Percentiles rank a stretch among this genome's conserved stretches.
These are phyloP conservation scores for Galagoides demidoff DNA, from an alignment of 2,797 vertebrate genomes.

Conservation along the genomic window DNA sequence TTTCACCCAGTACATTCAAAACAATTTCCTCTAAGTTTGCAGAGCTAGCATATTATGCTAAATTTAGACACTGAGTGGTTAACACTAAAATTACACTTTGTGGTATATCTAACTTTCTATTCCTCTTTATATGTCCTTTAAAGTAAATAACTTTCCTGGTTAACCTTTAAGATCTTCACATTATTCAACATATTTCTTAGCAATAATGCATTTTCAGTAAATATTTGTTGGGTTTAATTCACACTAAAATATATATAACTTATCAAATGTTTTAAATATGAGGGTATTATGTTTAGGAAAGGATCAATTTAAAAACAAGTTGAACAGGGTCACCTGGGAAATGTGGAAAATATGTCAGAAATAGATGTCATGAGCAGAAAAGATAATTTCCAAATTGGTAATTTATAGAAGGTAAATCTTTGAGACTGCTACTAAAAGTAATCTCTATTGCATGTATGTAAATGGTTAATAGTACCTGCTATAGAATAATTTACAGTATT, in stretches of 20 bases:
- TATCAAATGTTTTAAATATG: slow-evolving; percentile 13
- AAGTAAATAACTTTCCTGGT: background rate
- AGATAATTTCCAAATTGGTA: background rate
- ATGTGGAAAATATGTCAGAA: background rate
- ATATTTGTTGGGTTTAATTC: background rate
- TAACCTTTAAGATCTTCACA: background rate
- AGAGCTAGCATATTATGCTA: background rate
- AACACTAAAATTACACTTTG: background rate
- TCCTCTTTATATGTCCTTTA: background rate
- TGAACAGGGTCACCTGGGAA: background rate
- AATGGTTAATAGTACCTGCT: background rate
- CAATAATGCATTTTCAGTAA: background rate
- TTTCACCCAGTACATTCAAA: background rate
- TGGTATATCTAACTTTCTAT: background rate
- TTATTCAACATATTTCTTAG: background rate
- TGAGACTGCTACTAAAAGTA: background rate
- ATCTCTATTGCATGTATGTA: background rate
- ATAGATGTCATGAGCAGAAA: background rate
- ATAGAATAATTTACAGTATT: background rate
- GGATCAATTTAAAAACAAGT: background rate
- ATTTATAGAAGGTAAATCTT: background rate
- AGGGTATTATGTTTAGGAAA: background rate
- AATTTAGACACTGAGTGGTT: background rate
- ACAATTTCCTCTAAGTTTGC: background rate
- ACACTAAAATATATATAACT: background rate